These are phyloP conservation scores for Limulus polyphemus DNA, from an alignment of 2,888 invertebrate species.

Conservation along the genomic window DNA sequence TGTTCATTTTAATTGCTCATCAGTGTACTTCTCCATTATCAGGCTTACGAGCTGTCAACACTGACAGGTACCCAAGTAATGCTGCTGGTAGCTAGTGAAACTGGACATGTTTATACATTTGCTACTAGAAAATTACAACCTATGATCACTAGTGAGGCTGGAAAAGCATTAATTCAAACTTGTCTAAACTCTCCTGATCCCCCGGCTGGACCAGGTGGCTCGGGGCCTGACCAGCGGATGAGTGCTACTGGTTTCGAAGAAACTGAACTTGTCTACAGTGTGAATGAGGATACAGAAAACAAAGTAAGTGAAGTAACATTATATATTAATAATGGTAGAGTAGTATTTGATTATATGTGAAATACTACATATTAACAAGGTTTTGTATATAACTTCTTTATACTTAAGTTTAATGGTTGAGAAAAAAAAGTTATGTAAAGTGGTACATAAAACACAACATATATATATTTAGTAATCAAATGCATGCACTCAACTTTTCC, in stretches of 20 bases:
- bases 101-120: conserved; percentile 99
- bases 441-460: too few relatives aligned
- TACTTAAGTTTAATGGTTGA: too few relatives aligned
- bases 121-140: conserved; percentile 97
- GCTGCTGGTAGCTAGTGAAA: conserved; percentile 96
- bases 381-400: too few relatives aligned
- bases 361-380: too few relatives aligned
- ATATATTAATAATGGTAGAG: too few relatives aligned
- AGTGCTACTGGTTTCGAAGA: conserved; percentile 97
- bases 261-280: conserved; percentile 81
- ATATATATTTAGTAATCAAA: too few relatives aligned
- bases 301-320: conserved; percentile 10
- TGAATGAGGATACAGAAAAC: conserved; percentile 30
- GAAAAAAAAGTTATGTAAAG: too few relatives aligned
- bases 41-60: conserved; percentile 99
- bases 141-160: conserved; percentile 89
- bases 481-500: too few relatives aligned
- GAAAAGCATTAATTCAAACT: conserved; percentile 95
- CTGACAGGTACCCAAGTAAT: conserved; percentile 99
- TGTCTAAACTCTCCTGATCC: conserved; percentile 90
- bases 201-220: conserved; percentile 34
- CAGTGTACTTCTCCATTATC: conserved; percentile 35
- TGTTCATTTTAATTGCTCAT: conserved; percentile 4
- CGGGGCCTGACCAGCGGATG: conserved; percentile 81
- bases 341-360: too few relatives aligned